A percentile compares a stretch with the other conserved stretches of the same genome.
These are phyloP conservation scores for Melipona quadrifasciata DNA, from an alignment of 1,140 invertebrate genomes.

Conservation along the genomic window DNA sequence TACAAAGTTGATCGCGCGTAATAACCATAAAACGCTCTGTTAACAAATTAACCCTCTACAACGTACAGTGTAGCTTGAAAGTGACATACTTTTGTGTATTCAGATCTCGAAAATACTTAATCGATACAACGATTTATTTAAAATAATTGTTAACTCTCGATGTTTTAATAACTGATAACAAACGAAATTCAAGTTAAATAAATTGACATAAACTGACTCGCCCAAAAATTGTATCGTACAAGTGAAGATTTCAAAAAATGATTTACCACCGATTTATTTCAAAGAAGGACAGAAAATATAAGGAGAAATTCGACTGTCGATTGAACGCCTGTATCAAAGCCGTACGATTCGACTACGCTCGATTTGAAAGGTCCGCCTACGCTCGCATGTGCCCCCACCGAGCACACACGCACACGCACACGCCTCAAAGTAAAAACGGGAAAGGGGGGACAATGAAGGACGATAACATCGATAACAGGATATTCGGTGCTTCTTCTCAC, in stretches of 20 bases:
- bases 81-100: too few species aligned
- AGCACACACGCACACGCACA: constrained; percentile 51
- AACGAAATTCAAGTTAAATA: too few species aligned
- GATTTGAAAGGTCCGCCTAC: not conserved
- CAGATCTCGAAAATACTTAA: too few species aligned
- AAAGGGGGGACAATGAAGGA: constrained; percentile 23
- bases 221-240: not conserved
- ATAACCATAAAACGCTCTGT: not conserved
- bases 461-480: constrained; percentile 31
- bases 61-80: not conserved
- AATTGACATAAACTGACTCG: not conserved
- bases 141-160: not conserved
- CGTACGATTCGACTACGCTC: constrained; percentile 13
- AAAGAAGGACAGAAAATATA: not conserved
- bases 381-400: not conserved
- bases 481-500: constrained; percentile 13
- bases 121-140: too few species aligned
- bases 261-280: not conserved
- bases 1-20: not conserved
- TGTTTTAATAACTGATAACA: too few species aligned
- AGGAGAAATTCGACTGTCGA: not conserved
- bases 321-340: not conserved
- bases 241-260: not conserved
- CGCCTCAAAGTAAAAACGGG: constrained; percentile 35
- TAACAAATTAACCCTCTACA: not conserved